Evolutionary conservation across 2,113 vertebrate species (phyloP).

Genomic region (Gila orcuttii): DNA sequence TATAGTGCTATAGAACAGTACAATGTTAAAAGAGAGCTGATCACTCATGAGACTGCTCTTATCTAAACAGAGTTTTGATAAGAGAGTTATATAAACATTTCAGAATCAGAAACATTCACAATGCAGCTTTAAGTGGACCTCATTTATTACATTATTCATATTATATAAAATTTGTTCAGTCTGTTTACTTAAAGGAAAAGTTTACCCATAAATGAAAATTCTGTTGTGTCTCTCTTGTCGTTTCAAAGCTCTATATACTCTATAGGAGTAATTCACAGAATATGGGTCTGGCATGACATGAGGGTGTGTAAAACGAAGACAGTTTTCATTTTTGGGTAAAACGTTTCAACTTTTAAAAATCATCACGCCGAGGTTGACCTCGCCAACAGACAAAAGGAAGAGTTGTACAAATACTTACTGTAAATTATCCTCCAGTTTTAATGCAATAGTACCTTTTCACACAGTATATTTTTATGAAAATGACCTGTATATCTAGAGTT

Average conservation of each 20-base stretch:
- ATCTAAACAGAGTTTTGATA: too few relatives aligned
- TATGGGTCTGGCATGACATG: background rate
- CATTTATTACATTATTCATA: background rate
- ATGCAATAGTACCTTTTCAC: conserved; percentile 25
- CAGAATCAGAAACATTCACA: background rate
- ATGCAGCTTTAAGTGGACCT: conserved; percentile 10
- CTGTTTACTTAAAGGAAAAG: background rate
- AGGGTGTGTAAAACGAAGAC: background rate
- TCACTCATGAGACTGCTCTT: background rate
- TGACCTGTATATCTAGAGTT: conserved; percentile 22
- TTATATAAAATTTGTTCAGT: conserved; percentile 1
- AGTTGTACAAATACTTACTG: conserved; percentile 54
- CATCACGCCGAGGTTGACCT: background rate
- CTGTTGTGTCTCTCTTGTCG: background rate
- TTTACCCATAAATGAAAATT: background rate
- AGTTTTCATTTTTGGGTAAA: background rate
- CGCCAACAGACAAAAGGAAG: background rate
- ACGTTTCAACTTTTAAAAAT: background rate
- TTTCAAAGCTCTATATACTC: background rate
- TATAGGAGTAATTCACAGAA: too few relatives aligned
- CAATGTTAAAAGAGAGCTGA: background rate
- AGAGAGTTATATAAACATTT: background rate
- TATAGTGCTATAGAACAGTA: background rate
- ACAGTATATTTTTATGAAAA: conserved; percentile 42
- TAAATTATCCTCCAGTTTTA: conserved; percentile 59